Conservation (phyloP, 2,113 vertebrate species). For the Furnarius figulus region DNA sequence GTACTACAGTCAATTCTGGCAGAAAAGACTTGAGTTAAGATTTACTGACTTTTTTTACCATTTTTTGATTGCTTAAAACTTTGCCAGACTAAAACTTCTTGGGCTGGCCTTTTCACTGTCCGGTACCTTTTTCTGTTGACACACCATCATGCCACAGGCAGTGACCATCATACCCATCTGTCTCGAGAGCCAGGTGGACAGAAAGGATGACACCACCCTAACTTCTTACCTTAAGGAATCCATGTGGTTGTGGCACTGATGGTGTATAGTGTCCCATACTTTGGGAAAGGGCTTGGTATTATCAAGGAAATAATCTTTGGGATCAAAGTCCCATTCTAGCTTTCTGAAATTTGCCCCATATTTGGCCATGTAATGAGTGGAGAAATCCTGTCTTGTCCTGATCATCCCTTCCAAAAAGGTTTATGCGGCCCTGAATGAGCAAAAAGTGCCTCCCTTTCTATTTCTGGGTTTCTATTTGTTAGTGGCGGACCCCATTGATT, state of each 20-base stretch:
- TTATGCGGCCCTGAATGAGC: background rate
- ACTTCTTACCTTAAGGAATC: background rate
- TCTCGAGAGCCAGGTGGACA: background rate
- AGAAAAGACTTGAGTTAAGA: background rate
- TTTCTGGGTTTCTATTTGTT: background rate
- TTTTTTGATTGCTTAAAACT: background rate
- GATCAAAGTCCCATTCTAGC: background rate
- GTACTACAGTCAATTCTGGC: background rate
- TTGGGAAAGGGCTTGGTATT: background rate
- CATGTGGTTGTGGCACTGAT: background rate
- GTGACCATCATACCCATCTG: background rate
- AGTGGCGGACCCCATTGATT: background rate
- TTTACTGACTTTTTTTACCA: background rate
- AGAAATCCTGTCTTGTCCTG: background rate
- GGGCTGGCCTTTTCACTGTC: background rate
- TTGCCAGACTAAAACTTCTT: background rate
- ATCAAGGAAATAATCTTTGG: background rate
- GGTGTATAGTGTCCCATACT: too few species aligned
- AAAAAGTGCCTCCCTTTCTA: background rate
- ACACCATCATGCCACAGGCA: background rate
- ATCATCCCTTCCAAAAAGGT: background rate
- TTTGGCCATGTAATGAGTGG: background rate
- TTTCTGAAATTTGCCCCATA: background rate
- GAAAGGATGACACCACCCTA: background rate
- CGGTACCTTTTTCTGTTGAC: background rate